Base-by-base conservation (phyloP, 2,888 invertebrate genomes). In the Eupeodes luniger region DNA sequence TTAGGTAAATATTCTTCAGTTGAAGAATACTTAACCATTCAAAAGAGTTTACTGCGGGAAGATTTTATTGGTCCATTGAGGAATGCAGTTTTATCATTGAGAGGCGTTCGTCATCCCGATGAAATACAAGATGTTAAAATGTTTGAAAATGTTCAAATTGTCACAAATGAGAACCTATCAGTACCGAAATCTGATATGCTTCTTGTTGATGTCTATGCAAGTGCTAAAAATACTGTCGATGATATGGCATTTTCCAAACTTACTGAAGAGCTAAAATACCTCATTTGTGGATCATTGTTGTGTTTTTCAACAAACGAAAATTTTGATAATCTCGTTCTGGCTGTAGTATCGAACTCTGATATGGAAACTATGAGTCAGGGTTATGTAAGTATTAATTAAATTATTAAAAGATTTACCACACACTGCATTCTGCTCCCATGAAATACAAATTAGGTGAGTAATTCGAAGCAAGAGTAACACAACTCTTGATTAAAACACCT, bases 11-110 rank as follows among this genome's bases (percentile, higher is more conserved):
- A 96, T 92, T 91, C 94, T 1, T 94, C 94, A 91, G 94, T 96
- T 10, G 47, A 89, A 0, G 95, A 97, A 91, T 98, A 98, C 91
- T 93, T 98, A 36, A 96, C 97, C 90, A 94, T 96, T n/a, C 97
- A 97, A 90, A 97, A 97, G 91, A 95, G 96, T 53, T 94, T 98
- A 51, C 92, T 98, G 69, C 94, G 97, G 49, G 97, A 98, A 94
- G 98, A 98, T 93, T 97, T 96, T 91, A 94, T 97, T 49, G 94
- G 95, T 19, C 97, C 98, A 0, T 92, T 98, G 36, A 93, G 96
- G 51, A 95, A 96, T 91, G 90, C 90, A 14, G 90, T 92, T 2
- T 51, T 84, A 9, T 86, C 87, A n/a, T 61, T 92, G 19, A 90
- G 64, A 55, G 62, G 64, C 5, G 49, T 44, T 12, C 49, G 36